phyloP scores from a whole-genome alignment of 1,140 invertebrate species.

The Drosophila ogumai region DNA sequence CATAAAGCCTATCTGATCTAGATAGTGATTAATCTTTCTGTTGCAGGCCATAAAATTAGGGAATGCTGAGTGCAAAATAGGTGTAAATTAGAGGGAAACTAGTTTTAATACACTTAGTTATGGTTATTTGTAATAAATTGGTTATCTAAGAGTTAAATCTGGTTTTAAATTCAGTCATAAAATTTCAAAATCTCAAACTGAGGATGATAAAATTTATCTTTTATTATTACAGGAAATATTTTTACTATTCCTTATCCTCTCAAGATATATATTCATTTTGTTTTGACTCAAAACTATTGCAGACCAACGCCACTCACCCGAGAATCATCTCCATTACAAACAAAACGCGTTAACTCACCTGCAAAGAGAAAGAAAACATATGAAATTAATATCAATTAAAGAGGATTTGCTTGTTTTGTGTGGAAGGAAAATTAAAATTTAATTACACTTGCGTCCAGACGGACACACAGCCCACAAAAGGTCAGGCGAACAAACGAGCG shows the following conservation, averaged over 20 bases:
- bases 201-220: no score
- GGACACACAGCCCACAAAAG: constrained; percentile 36
- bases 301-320: constrained; percentile 3
- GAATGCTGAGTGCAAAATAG: neutral
- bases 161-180: neutral
- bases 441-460: constrained; percentile 59
- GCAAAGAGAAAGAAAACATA: constrained; percentile 41
- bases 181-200: neutral
- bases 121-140: neutral
- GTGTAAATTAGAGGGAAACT: neutral
- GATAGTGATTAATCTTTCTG: constrained; percentile 12
- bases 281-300: neutral
- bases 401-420: constrained; percentile 42
- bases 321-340: constrained; percentile 19
- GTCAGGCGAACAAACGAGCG: constrained; percentile 47
- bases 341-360: constrained; percentile 54
- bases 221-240: no score
- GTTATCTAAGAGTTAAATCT: fast-evolving
- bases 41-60: neutral
- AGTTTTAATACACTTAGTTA: neutral
- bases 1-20: constrained; percentile 13
- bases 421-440: constrained; percentile 67
- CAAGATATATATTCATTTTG: neutral
- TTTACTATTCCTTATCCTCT: neutral
- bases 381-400: constrained; percentile 78